These are phyloP conservation scores for Pleuronectes platessa DNA, from an alignment of 2,113 vertebrate species.

Conservation along the genomic window DNA sequence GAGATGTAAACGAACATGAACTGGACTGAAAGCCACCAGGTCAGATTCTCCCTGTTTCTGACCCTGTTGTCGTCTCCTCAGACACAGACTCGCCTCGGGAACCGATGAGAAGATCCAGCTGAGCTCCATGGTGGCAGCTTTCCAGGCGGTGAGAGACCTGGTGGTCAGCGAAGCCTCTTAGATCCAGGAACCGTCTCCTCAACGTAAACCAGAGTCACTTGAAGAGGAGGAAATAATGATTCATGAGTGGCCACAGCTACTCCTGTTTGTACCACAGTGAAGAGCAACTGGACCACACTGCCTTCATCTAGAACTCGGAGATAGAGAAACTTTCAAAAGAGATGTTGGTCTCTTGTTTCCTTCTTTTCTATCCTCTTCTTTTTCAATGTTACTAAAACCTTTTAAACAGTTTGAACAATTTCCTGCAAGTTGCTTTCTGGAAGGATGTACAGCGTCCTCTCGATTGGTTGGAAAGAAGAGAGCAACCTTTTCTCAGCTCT, in stretches of 20 bases:
- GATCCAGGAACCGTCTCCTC: background rate
- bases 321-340: no score
- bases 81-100: slow-evolving; percentile 92
- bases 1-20: no score
- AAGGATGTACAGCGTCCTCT: background rate
- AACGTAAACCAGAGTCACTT: background rate
- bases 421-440: background rate
- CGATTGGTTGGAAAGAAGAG: background rate
- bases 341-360: background rate
- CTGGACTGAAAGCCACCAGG: background rate
- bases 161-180: slow-evolving; percentile 88
- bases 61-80: slow-evolving; percentile 49
- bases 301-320: background rate
- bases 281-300: no score
- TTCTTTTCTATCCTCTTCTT: background rate
- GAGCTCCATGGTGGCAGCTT: slow-evolving; percentile 94
- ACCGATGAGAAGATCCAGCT: slow-evolving; percentile 97
- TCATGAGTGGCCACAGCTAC: background rate
- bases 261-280: background rate
- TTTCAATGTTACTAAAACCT: background rate
- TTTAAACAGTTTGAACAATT: background rate
- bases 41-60: background rate
- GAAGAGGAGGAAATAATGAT: background rate
- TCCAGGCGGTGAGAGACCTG: slow-evolving; percentile 93
- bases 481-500: no score